Evolutionary conservation across 2,888 invertebrate species (phyloP).

Genomic region (Barypeithes pellucidus): DNA sequence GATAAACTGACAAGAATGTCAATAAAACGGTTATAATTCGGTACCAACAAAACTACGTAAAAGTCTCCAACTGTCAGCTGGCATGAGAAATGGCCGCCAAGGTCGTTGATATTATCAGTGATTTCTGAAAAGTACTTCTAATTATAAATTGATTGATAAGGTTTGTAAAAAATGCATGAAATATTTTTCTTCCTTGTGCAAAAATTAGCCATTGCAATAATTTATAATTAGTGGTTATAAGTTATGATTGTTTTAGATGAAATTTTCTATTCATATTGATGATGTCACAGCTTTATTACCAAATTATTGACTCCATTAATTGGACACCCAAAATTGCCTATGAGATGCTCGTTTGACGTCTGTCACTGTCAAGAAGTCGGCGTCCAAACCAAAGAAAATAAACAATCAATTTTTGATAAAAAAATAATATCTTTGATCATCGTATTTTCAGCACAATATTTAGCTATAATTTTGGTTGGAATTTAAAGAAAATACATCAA

Average conservation of each 20-base stretch:
- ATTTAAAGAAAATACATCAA: conserved; percentile 59
- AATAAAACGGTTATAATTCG: conserved; percentile 22
- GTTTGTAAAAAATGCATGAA: no score
- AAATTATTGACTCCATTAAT: no score
- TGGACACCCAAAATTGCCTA: background rate
- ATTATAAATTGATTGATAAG: no score
- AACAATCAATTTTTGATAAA: conserved; percentile 14
- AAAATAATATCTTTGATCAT: conserved; percentile 53
- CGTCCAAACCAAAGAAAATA: conserved; percentile 31
- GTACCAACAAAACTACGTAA: conserved; percentile 4
- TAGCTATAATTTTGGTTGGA: background rate
- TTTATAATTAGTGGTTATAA: no score
- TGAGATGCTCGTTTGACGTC: background rate
- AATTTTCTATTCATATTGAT: no score
- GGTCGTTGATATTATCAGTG: background rate
- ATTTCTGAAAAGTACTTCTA: no score
- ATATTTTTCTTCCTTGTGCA: no score
- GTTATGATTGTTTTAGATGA: no score
- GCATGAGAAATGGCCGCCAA: background rate
- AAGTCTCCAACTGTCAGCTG: background rate
- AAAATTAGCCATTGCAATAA: no score
- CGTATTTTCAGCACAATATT: conserved; percentile 18
- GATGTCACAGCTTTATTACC: no score
- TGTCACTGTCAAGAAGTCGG: conserved; percentile 38
- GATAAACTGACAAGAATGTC: no score